These are phyloP conservation scores for Grammomys surdaster DNA, from an alignment of 2,113 vertebrate genomes.

Conservation along the genomic window DNA sequence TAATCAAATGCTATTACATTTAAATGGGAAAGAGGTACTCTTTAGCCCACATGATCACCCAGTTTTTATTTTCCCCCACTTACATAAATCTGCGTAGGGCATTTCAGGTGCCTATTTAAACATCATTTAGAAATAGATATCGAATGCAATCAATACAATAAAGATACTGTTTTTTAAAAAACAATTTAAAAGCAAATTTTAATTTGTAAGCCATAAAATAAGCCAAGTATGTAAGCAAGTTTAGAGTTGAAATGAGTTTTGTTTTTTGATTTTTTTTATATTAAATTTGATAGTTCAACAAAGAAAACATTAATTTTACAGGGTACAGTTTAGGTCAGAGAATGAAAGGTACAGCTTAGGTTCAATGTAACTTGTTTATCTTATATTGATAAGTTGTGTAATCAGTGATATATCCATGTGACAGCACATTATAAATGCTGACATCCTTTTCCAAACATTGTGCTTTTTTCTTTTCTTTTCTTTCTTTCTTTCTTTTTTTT, in stretches of 20 bases:
- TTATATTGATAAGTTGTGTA: constrained; percentile 72
- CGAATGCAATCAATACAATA: neutral
- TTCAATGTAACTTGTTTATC: constrained; percentile 68
- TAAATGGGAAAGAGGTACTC: constrained; percentile 6
- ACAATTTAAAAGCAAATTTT: constrained; percentile 48
- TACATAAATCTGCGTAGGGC: neutral
- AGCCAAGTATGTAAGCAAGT: neutral
- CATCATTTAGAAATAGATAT: constrained; percentile 14
- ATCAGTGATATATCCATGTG: constrained; percentile 68
- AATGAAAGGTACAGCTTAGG: constrained; percentile 18
- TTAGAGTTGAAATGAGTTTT: constrained; percentile 44
- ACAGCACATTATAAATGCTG: constrained; percentile 84
- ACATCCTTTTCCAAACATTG: constrained; percentile 86
- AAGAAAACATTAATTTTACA: constrained; percentile 37
- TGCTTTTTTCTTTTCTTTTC: constrained; percentile 86
- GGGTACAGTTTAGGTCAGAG: constrained; percentile 29
- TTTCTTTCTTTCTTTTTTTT: constrained; percentile 86
- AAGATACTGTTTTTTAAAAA: constrained; percentile 55
- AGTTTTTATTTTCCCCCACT: constrained; percentile 46
- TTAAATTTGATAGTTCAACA: constrained; percentile 44
- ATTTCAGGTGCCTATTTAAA: constrained; percentile 46
- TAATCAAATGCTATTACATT: constrained; percentile 38
- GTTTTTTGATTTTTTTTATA: neutral
- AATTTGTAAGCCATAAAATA: constrained; percentile 35
- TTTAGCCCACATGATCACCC: neutral